phyloP scores from a whole-genome alignment of 2,797 vertebrate species.

The Emys orbicularis region DNA sequence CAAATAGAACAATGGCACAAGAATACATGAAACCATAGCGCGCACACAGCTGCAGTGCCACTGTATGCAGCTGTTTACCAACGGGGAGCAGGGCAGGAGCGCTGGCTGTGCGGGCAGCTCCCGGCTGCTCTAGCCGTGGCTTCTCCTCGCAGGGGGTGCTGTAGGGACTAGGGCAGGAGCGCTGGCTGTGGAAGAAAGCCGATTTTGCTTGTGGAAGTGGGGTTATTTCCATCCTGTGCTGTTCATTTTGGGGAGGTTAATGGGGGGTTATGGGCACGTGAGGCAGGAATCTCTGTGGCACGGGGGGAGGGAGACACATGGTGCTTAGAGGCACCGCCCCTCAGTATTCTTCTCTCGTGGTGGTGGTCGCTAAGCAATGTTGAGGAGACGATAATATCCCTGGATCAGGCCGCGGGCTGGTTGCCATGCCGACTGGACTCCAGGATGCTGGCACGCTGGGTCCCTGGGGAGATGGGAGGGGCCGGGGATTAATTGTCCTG shows the following conservation, averaged over 20 bases:
- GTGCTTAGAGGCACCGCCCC: background rate
- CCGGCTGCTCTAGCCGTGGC: background rate
- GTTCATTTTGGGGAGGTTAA: background rate
- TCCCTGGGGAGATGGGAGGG: background rate
- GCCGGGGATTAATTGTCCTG: constrained; percentile 21
- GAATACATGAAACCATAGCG: background rate
- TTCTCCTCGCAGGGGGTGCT: background rate
- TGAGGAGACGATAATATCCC: background rate
- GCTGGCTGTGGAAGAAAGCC: background rate
- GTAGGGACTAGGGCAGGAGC: background rate
- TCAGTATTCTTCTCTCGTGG: background rate
- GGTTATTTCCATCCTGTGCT: background rate
- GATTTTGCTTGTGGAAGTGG: background rate
- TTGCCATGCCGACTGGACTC: constrained; percentile 33
- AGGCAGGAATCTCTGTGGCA: background rate
- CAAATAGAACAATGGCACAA: background rate
- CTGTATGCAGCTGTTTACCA: background rate
- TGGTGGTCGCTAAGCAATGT: background rate
- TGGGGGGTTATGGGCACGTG: background rate
- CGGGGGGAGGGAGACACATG: background rate
- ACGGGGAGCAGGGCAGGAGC: background rate
- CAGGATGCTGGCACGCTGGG: background rate
- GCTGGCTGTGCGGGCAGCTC: background rate
- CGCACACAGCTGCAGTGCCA: background rate
- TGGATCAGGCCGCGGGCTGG: background rate